Evolutionary conservation across 1,140 invertebrate genomes (phyloP).

Genomic region (Heliconius hewitsoni): DNA sequence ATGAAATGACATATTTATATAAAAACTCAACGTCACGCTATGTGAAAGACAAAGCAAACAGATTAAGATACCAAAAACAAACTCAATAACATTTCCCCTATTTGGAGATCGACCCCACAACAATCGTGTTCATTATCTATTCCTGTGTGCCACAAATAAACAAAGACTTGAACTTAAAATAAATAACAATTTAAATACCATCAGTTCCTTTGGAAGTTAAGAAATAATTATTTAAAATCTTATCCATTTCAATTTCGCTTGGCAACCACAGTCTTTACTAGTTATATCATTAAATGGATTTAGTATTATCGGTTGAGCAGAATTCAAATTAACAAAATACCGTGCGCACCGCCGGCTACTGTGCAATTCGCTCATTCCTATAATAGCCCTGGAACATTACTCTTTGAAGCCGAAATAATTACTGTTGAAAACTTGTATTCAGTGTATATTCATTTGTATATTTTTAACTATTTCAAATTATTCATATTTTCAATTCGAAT

Average conservation of each 20-base stretch:
- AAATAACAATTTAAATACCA: too few relatives aligned
- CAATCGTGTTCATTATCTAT: not conserved
- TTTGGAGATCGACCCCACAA: too few relatives aligned
- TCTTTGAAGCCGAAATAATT: constrained; percentile 2
- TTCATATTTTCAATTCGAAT: not conserved
- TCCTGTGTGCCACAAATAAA: too few relatives aligned
- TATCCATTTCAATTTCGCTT: too few relatives aligned
- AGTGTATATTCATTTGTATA: not conserved
- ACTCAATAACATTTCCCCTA: too few relatives aligned
- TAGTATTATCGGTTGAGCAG: not conserved
- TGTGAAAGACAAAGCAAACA: too few relatives aligned
- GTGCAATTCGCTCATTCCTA: constrained; percentile 8
- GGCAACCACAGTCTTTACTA: not conserved
- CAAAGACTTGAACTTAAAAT: too few relatives aligned
- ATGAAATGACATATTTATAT: too few relatives aligned
- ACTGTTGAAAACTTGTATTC: not conserved
- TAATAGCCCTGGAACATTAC: not conserved
- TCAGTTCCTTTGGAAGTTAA: too few relatives aligned
- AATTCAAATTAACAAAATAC: constrained; percentile 14
- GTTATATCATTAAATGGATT: not conserved
- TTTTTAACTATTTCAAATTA: not conserved
- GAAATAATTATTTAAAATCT: too few relatives aligned
- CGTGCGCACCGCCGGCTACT: constrained; percentile 2
- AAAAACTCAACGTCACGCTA: too few relatives aligned
- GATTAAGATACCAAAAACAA: too few relatives aligned